Evolutionary conservation across 2,797 vertebrate species (phyloP), one percentile per base, ranked within the genome.

Genomic region (Smutsia temminckii): DNA sequence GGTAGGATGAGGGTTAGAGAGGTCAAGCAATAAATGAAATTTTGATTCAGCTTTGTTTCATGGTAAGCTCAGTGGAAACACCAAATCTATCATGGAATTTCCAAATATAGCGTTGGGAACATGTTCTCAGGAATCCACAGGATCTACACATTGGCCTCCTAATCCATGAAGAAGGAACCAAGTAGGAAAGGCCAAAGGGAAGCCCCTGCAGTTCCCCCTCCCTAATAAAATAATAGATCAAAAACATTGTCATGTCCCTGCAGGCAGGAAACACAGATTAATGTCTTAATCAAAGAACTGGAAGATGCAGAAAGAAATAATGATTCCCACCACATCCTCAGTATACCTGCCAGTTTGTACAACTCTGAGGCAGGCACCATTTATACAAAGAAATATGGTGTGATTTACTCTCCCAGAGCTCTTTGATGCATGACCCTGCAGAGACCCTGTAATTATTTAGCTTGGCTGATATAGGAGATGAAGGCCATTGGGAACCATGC

Each of bases 21-120:
- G 23, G 14, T 46, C 49, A 75, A 84, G 11, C 37, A 23, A 89
- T 66, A 72, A 84, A 63, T 34, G 37, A 17, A 93, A 94, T 87
- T 85, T 93, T 91, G 32, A 94, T 59, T 88, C n/a, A 59, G 79
- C 25, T 97, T 72, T 88, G 46, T 85, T 94, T 91, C 21, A 59
- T 40, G 27, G 5, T 75, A 77, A 93, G 25, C 18, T 86, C 46
- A 77, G 64, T 85, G 37, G 59, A 83, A 92, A 87, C 34, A 71
- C 89, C 40, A 71, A 78, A 72, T 77, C 25, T 21, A 27, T 57
- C 51, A 49, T 84, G 27, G 72, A 80, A 85, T 92, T 93, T 92
- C 16, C 94, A 23, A 80, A 74, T 57, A 74, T 14, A n/a, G 14
- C 63, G 6, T 66, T 61, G 49, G 51, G 75, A 77, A 72, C 21